Evolutionary conservation across 2,113 vertebrate genomes (phyloP), one percentile per base, ranked within the genome.

Genomic region (Pelmatolapia mariae): DNA sequence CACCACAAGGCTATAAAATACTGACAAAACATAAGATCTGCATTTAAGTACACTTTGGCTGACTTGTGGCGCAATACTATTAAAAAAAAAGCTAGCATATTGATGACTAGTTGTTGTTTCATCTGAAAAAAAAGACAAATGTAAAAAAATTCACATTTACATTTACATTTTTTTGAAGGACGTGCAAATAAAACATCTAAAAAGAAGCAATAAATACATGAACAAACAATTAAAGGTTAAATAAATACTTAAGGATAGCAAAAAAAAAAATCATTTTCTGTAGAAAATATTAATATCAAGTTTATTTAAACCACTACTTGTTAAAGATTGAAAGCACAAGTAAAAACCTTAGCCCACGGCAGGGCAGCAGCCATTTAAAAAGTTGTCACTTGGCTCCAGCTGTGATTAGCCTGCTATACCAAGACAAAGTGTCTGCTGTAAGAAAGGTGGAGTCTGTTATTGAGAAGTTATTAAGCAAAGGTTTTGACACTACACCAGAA

Each of bases 61-160:
- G 68, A 73, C 68, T 45, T 73, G 40, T 26, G 40, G 40, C 0
- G 1, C 13, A 0, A 0, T 24, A 45, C 5, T 16, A 36, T 63
- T 57, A 2, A 26, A 29, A 63, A 61, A 3, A 66, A n/a, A 8
- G 5, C 11, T 13, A 38, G 8, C 11, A 40, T 22, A 68, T 13
- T 68, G 33, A 68, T 40, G 33, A 38, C 3, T 68, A 68, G 61
- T n/a, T 68, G 63, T 13, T 61, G 63, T 68, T 38, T 68, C 19
- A 68, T 68, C 19, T 68, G 19, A 40, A 68, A 68, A 66, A 68
- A 5, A 68, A 5, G 2, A 71, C 43, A 71, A 71, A 40, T 40
- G 7, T 38, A 68, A 22, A 40, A 18, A 38, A 40, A 40, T n/a
- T n/a, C n/a, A n/a, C n/a, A 40, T 0, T 40, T 3, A 36, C 31